Evolutionary conservation across 2,888 invertebrate genomes (phyloP).

Genomic region (Acronicta alni): DNA sequence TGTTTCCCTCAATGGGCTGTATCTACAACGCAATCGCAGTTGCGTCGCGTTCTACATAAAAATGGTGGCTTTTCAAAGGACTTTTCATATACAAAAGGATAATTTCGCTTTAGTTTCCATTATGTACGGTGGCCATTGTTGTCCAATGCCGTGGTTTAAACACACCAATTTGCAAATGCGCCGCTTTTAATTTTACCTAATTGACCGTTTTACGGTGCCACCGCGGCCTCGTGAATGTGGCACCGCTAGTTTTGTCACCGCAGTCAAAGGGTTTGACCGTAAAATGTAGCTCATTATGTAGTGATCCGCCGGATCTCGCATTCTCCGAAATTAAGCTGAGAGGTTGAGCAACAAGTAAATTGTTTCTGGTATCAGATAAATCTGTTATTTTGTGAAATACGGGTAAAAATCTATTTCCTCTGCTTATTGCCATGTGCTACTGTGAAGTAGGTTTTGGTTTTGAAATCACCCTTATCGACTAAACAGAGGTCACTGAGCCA

Average conservation of each 20-base stretch:
- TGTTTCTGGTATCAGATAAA: constrained; percentile 14
- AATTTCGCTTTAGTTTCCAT: constrained; percentile 75
- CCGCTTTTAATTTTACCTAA: constrained; percentile 61
- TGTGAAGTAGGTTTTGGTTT: too few species aligned
- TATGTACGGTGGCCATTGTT: constrained; percentile 68
- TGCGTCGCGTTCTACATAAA: constrained; percentile 61
- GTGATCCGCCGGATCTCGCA: constrained; percentile 36
- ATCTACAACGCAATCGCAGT: constrained; percentile 62
- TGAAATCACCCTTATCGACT: too few species aligned
- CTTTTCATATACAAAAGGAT: constrained; percentile 80
- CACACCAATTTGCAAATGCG: constrained; percentile 67
- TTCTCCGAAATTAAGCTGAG: constrained; percentile 39
- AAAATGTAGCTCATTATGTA: constrained; percentile 44
- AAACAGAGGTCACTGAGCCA: too few species aligned
- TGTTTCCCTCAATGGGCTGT: constrained; percentile 64
- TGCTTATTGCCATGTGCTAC: too few species aligned
- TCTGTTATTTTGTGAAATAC: not conserved
- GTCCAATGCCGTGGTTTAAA: constrained; percentile 63
- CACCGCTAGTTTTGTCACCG: constrained; percentile 43
- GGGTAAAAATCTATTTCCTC: too few species aligned
- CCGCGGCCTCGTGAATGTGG: constrained; percentile 41
- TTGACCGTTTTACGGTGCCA: constrained; percentile 52
- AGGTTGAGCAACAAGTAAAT: constrained; percentile 48
- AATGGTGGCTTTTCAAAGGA: constrained; percentile 69
- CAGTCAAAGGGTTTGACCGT: constrained; percentile 53